Conservation (phyloP, 2,888 invertebrate species). For the Sphaeridia pumilis region DNA sequence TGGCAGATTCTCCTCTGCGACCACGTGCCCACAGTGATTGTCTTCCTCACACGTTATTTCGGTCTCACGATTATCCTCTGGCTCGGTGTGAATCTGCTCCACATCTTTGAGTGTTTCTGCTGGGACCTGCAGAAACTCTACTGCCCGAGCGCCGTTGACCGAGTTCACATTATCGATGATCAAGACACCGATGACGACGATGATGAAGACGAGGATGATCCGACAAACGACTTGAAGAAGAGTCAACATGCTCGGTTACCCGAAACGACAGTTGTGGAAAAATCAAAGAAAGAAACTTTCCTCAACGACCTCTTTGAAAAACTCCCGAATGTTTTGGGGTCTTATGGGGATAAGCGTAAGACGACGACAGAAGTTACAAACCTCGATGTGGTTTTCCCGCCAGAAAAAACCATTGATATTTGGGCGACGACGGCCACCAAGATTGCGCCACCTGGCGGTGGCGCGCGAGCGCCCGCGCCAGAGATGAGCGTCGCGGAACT, state of each 20-base stretch:
- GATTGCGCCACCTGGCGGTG: too few species aligned
- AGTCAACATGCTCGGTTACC: neutral
- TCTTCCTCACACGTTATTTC: conserved; percentile 1
- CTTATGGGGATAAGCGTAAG: neutral
- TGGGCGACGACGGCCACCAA: neutral
- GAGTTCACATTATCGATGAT: conserved; percentile 6
- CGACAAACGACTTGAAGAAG: neutral
- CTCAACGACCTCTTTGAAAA: neutral
- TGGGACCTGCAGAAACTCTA: conserved; percentile 6
- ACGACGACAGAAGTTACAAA: neutral
- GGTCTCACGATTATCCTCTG: conserved; percentile 1
- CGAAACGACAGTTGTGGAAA: too few species aligned
- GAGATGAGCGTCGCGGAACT: neutral
- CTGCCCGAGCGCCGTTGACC: conserved; percentile 1
- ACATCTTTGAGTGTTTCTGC: conserved; percentile 9
- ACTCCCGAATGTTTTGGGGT: neutral
- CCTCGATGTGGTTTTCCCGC: neutral
- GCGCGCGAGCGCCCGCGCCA: neutral
- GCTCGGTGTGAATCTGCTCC: conserved; percentile 6
- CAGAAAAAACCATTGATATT: neutral
- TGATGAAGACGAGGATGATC: neutral
- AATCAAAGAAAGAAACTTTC: conserved; percentile 1
- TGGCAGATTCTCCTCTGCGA: neutral
- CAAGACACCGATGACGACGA: neutral
- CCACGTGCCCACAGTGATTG: neutral